phyloP scores from a whole-genome alignment of 2,888 invertebrate genomes.

The Protophormia terraenovae region DNA sequence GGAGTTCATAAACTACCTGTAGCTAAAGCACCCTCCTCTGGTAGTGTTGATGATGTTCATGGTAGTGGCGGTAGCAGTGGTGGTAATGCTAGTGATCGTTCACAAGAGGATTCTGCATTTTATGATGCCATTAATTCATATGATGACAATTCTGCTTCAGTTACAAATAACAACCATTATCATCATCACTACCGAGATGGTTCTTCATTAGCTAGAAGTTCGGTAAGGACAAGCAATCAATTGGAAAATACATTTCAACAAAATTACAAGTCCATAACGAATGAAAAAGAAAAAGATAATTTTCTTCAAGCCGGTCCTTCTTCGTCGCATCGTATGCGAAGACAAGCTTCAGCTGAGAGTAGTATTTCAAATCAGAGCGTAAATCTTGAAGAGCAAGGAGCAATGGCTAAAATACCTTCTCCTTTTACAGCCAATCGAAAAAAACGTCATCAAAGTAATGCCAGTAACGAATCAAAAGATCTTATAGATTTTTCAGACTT shows the following conservation, averaged over 20 bases:
- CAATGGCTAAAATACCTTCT: constrained; percentile 21
- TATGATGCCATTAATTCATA: constrained; percentile 77
- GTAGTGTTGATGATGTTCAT: constrained; percentile 72
- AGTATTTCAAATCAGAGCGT: constrained; percentile 81
- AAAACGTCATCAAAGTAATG: constrained; percentile 48
- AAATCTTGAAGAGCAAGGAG: constrained; percentile 76
- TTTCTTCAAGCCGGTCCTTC: constrained; percentile 74
- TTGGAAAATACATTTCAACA: constrained; percentile 80
- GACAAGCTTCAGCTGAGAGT: constrained; percentile 81
- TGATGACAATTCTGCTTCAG: constrained; percentile 73
- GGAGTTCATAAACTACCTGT: constrained; percentile 46
- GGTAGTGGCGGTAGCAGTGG: constrained; percentile 76
- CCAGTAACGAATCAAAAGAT: constrained; percentile 72
- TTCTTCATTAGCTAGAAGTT: constrained; percentile 79
- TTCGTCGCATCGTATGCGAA: constrained; percentile 74
- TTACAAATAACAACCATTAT: constrained; percentile 46
- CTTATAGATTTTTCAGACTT: constrained; percentile 80
- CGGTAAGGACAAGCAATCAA: constrained; percentile 80
- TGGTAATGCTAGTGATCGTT: constrained; percentile 77
- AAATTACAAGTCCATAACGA: constrained; percentile 78
- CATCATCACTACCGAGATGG: constrained; percentile 74
- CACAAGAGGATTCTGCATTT: constrained; percentile 79
- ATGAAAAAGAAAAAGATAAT: constrained; percentile 73
- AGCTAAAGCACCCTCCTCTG: constrained; percentile 66
- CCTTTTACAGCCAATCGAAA: constrained; percentile 27